Evolutionary conservation across 1,140 invertebrate genomes (phyloP).

Genomic region (Zaprionus vittiger): DNA sequence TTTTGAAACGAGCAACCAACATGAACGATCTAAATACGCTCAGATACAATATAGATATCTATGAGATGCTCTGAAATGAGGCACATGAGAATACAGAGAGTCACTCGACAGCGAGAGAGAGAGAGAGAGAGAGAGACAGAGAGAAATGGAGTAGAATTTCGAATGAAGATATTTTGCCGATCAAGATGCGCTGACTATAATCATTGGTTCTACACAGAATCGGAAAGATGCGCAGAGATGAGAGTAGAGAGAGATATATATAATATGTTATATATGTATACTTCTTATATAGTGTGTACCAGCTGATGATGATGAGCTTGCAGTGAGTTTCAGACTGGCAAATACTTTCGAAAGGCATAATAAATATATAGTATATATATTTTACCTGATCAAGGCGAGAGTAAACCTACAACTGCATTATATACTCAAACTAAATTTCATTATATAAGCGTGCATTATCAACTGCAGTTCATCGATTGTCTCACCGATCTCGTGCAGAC

Average conservation of each 20-base stretch:
- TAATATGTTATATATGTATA: background rate
- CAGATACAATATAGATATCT: slow-evolving; percentile 26
- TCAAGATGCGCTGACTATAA: background rate
- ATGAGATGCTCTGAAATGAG: slow-evolving; percentile 17
- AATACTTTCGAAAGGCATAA: slow-evolving; percentile 2
- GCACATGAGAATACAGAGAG: background rate
- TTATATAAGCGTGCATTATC: slow-evolving; percentile 82
- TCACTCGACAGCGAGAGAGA: slow-evolving; percentile 9
- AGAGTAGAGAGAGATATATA: background rate
- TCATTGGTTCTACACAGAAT: background rate
- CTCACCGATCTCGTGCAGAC: slow-evolving; percentile 83
- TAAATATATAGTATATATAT: slow-evolving; percentile 17
- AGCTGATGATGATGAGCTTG: slow-evolving; percentile 13
- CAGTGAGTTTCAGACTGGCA: slow-evolving; percentile 16
- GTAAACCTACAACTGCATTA: slow-evolving; percentile 48
- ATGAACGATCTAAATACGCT: slow-evolving; percentile 27
- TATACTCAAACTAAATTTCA: slow-evolving; percentile 81
- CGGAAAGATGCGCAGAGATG: background rate
- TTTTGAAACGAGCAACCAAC: slow-evolving; percentile 46
- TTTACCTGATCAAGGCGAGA: slow-evolving; percentile 69
- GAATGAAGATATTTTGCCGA: background rate
- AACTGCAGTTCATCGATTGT: slow-evolving; percentile 84
- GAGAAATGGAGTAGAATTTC: slow-evolving; percentile 1
- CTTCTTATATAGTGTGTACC: background rate
- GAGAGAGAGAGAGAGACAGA: background rate